These are phyloP conservation scores for Watsonalla cultraria DNA, from an alignment of 2,888 invertebrate species.

Conservation along the genomic window DNA sequence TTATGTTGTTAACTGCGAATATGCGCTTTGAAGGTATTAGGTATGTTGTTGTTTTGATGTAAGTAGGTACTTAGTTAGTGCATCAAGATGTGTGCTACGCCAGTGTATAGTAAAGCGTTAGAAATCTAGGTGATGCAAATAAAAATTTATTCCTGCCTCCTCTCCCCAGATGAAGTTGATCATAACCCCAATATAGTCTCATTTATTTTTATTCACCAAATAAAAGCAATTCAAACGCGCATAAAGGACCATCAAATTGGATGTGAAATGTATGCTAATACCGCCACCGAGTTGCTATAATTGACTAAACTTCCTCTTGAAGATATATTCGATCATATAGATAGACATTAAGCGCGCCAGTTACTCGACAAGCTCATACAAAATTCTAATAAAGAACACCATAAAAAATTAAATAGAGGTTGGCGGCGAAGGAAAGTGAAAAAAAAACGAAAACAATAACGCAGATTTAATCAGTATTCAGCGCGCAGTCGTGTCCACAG, in stretches of 20 bases:
- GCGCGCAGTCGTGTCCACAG: constrained; percentile 59
- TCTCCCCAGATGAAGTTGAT: constrained; percentile 26
- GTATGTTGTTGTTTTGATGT: background rate
- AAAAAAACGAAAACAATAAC: constrained; percentile 69
- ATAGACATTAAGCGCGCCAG: constrained; percentile 44
- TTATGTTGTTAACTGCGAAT: constrained; percentile 31
- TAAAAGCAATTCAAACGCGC: constrained; percentile 60
- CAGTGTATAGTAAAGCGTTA: background rate
- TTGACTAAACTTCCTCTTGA: constrained; percentile 63
- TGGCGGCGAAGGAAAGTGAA: constrained; percentile 62
- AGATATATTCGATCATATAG: constrained; percentile 54
- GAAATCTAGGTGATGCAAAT: constrained; percentile 7
- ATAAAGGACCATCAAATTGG: constrained; percentile 55
- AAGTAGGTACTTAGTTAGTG: background rate
- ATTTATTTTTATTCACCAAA: constrained; percentile 64
- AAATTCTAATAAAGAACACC: constrained; percentile 55
- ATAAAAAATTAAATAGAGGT: constrained; percentile 73
- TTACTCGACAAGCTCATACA: constrained; percentile 49
- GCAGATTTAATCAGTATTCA: constrained; percentile 71
- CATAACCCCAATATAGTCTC: constrained; percentile 42
- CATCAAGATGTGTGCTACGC: background rate
- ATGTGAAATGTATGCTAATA: constrained; percentile 71
- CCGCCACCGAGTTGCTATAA: constrained; percentile 46
- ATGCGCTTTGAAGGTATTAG: constrained; percentile 16
- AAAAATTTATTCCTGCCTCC: constrained; percentile 24